These are phyloP conservation scores for Xenopus petersii DNA, from an alignment of 2,797 vertebrate species.

Conservation along the genomic window DNA sequence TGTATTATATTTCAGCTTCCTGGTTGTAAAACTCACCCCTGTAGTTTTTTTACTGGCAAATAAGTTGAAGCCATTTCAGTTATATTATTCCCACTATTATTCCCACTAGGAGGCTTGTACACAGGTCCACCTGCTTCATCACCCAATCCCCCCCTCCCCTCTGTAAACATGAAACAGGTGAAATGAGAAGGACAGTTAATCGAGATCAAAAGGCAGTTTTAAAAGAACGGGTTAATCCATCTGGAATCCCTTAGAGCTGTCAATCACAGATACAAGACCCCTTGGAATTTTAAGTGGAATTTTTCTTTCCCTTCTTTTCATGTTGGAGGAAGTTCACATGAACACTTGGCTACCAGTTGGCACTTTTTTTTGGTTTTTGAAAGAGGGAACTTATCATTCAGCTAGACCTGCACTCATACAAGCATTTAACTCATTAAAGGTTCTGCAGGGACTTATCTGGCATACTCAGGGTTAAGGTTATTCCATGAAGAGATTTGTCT, in stretches of 20 bases:
- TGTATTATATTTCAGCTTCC: conserved; percentile 52
- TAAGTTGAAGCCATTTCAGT: conserved; percentile 51
- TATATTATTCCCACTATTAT: conserved; percentile 55
- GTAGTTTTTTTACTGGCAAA: conserved; percentile 47
- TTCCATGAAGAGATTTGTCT: conserved; percentile 11
- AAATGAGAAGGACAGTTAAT: conserved; percentile 67
- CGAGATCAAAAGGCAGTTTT: conserved; percentile 68
- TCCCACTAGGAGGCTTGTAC: conserved; percentile 51
- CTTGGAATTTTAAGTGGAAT: conserved; percentile 63
- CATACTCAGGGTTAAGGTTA: neutral
- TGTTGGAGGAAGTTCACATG: conserved; percentile 60
- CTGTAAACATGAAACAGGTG: conserved; percentile 68
- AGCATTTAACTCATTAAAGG: conserved; percentile 32
- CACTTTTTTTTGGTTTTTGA: conserved; percentile 49
- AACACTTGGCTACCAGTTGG: conserved; percentile 53
- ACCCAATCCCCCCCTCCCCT: conserved; percentile 39
- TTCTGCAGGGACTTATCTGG: neutral
- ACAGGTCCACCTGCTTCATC: conserved; percentile 57
- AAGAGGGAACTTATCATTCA: conserved; percentile 48
- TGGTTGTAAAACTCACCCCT: conserved; percentile 53
- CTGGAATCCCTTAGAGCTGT: conserved; percentile 64
- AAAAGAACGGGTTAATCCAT: conserved; percentile 66
- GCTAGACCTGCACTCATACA: conserved; percentile 15
- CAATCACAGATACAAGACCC: conserved; percentile 56
- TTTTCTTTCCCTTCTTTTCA: conserved; percentile 62